Base-by-base conservation (phyloP, 2,113 vertebrate genomes). In the Nerophis ophidion region DNA sequence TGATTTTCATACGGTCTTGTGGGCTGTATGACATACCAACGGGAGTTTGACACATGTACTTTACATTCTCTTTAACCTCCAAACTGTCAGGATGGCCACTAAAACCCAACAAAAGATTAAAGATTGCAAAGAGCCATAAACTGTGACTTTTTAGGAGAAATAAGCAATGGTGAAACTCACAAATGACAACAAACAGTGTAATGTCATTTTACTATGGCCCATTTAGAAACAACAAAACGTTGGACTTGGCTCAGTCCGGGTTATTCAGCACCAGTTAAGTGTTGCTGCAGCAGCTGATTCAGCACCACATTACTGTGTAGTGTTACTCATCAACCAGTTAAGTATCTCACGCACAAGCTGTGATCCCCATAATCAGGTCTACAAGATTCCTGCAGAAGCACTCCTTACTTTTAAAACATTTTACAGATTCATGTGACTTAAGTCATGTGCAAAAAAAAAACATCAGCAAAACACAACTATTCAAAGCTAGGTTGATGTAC, bases 281-380 rank as follows among this genome's bases (percentile, higher is more conserved):
- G 9, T 71, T 56, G 59, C 5, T 63, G 46, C 46, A 65, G 58
- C 54, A 48, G 67, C 81, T 80, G 75, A 83, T 40, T 84, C 75
- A 83, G 81, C 77, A 66, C 8, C 17, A 58, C 48, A 52, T 48
- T 57, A 52, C 53, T 44, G 11, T 33, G 12, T 54, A 51, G 33
- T 49, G 66, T 77, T 36, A 85, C 62, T 70, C 59, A 73, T 75
- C 82, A 80, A 82, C 79, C 17, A n/a, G 44, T 34, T 4, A 15
- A 6, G n/a, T 16, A 9, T 36, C 34, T 3, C 9, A 9, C 9
- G 12, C n/a, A 42, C 54, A 6, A 10, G 9, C 7, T 42, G 34
- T 3, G 1, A 66, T 48, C 8, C 44, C 68, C 57, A 57, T 66
- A 58, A 71, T 74, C 38, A 33, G 5, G n/a, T 42, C 3, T 16